Base-by-base conservation (phyloP, 92 coral and sea anemone genomes). In the Chrysogorgia sp. region DNA sequence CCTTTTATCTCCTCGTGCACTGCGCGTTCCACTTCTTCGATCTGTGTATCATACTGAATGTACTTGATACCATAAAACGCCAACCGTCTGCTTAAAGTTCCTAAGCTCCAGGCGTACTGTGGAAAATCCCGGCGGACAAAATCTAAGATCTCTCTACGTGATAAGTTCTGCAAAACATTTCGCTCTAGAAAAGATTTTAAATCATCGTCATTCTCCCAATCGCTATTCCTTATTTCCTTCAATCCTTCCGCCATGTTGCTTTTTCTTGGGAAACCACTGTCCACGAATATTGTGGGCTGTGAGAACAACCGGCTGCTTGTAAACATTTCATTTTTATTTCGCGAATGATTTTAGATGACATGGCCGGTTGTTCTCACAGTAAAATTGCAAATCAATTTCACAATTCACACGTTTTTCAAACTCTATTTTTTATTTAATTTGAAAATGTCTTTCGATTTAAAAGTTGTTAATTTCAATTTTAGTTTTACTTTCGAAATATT, bases 51-150 rank as follows among this genome's bases (percentile, higher is more conserved):
- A 84, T 84, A 84, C 1, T 48, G 40, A 35, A 88, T 48, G 63
- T 88, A 88, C 21, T 34, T 65, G 22, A 88, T 88, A 40, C 58
- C 76, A 53, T 84, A 84, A 71, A 32, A 45, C 29, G 88, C 91
- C 82, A 87, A 24, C 40, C 91, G 52, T 15, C 80, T 56, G 67
- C 91, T 87, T 22, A 78, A 81, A 20, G 85, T 83, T 29, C 81
- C 66, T 48, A 83, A 24, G 72, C 91, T 87, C 88, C 91, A 87
- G 22, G 88, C 82, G 63, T 83, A 87, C 41, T 83, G 80, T 12
- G 88, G 92, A 63, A 32, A 84, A 71, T 88, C 92, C 21, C 88
- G 86, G 20, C 56, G 19, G n/a, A 81, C 76, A 63, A 84, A 84
- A 60, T 81, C 88, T 43, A 88, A 62, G 26, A 84, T 56, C 61